Conservation (phyloP, 2,113 vertebrate species). For the Corvus cornix region DNA sequence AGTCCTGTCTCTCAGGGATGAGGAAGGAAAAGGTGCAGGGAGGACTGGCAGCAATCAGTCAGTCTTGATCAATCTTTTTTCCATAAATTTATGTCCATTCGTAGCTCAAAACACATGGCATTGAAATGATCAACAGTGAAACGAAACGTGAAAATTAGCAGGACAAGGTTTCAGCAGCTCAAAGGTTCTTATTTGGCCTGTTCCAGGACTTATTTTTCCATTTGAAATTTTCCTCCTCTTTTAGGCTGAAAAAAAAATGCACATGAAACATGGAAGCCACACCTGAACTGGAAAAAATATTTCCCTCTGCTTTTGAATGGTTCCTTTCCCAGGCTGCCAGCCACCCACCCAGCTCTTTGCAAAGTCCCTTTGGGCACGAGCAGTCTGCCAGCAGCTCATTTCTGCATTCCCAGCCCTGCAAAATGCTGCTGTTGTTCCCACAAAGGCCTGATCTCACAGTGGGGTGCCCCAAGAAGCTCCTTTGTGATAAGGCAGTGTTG, state of each 20-base stretch:
- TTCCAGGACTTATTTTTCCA: not conserved
- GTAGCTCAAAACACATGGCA: not conserved
- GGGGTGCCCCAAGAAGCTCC: not conserved
- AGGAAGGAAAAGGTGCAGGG: not conserved
- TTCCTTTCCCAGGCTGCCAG: constrained; percentile 18
- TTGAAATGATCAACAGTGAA: not conserved
- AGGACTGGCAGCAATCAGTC: not conserved
- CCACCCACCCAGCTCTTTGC: not conserved
- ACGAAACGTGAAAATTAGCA: not conserved
- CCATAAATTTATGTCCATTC: not conserved
- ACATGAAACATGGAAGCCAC: not conserved
- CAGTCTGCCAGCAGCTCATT: not conserved
- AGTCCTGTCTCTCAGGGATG: not conserved
- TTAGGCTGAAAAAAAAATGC: not conserved
- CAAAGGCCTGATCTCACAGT: not conserved
- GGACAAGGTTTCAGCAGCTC: not conserved
- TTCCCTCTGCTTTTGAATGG: not conserved
- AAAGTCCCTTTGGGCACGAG: not conserved
- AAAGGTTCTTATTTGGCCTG: not conserved
- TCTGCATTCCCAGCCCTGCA: not conserved
- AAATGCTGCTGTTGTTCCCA: not conserved
- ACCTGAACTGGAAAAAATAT: constrained; percentile 20
- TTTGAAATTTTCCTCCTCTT: not conserved
- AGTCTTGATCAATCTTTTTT: not conserved
- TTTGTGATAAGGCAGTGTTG: not conserved